Percentiles rank a stretch among this genome's conserved stretches.
Evolutionary conservation across 2,888 invertebrate species (phyloP).

Genomic region (Morpho helenor): DNA sequence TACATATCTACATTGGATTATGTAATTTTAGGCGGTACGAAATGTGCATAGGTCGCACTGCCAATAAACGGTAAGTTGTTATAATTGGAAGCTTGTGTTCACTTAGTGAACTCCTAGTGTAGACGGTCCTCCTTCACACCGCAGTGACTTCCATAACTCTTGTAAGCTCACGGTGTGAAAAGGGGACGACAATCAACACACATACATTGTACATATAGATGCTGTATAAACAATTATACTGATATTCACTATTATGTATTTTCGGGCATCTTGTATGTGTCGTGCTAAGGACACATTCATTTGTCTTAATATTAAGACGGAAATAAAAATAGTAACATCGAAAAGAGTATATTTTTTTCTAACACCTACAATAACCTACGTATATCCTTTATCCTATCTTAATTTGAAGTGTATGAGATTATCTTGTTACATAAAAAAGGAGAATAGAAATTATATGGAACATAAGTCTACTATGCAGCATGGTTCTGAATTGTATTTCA

Average conservation of each 20-base stretch:
- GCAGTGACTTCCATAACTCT: neutral
- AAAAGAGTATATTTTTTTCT: slow-evolving; percentile 50
- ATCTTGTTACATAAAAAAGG: neutral
- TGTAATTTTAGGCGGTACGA: slow-evolving; percentile 35
- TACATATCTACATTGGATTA: slow-evolving; percentile 56
- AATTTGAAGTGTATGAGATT: neutral
- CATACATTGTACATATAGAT: slow-evolving; percentile 74
- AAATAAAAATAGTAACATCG: slow-evolving; percentile 74
- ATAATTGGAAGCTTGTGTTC: slow-evolving; percentile 50
- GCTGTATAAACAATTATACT: slow-evolving; percentile 74
- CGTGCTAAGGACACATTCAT: slow-evolving; percentile 53
- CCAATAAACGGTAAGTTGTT: slow-evolving; percentile 56
- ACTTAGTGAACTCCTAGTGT: slow-evolving; percentile 61
- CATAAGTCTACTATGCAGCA: too few relatives aligned
- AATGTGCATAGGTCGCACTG: slow-evolving; percentile 66
- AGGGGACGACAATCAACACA: slow-evolving; percentile 44
- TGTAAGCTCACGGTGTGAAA: slow-evolving; percentile 12
- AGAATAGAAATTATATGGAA: too few relatives aligned
- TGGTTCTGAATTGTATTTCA: too few relatives aligned
- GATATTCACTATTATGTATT: slow-evolving; percentile 54
- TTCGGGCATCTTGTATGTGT: slow-evolving; percentile 68
- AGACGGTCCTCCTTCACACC: slow-evolving; percentile 30
- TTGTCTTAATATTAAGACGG: slow-evolving; percentile 65
- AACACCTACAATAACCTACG: slow-evolving; percentile 8
- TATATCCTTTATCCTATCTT: slow-evolving; percentile 10